These are phyloP conservation scores for Pseudonaja textilis DNA, from an alignment of 2,113 vertebrate genomes.

Conservation along the genomic window DNA sequence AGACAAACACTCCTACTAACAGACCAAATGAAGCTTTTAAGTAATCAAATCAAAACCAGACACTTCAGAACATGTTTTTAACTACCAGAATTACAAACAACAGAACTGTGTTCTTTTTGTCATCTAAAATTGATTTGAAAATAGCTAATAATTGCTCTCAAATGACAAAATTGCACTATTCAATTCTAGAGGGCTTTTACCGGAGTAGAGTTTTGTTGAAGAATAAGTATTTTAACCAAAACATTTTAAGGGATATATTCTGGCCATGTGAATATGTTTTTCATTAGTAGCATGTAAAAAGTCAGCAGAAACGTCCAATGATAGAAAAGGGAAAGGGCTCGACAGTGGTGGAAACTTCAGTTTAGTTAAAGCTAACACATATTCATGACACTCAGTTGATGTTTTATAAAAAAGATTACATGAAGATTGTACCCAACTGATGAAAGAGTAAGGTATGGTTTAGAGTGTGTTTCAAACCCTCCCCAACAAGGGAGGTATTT, in stretches of 20 bases:
- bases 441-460: background rate
- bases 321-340: background rate
- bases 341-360: background rate
- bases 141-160: constrained; percentile 25
- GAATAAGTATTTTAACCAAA: constrained; percentile 5
- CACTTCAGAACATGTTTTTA: constrained; percentile 7
- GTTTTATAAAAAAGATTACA: background rate
- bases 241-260: constrained; percentile 3
- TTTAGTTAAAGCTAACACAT: background rate
- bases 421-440: background rate
- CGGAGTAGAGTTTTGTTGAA: constrained; percentile 1
- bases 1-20: constrained; percentile 11
- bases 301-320: background rate
- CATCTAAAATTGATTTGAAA: constrained; percentile 30
- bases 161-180: constrained; percentile 20
- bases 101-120: constrained; percentile 19
- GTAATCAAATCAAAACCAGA: constrained; percentile 11
- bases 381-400: background rate
- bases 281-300: background rate
- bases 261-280: background rate
- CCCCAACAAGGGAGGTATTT: background rate
- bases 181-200: constrained; percentile 18
- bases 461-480: background rate
- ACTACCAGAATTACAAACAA: constrained; percentile 18
- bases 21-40: constrained; percentile 26